Percentiles rank a stretch among this genome's conserved stretches.
Conservation (phyloP, 2,797 vertebrate species). For the Rousettus madagascariensis region DNA sequence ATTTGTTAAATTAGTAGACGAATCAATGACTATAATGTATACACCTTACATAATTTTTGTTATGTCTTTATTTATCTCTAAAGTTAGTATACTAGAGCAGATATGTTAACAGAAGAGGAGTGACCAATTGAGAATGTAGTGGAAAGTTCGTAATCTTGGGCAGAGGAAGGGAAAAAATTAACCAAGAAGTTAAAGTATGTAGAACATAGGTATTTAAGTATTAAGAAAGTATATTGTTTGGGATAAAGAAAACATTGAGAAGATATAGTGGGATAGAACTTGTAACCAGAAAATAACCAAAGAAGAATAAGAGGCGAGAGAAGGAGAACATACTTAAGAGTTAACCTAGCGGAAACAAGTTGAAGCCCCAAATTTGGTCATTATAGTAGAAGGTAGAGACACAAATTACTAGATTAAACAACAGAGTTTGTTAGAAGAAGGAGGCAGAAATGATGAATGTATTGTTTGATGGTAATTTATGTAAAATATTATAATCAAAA, state of each 20-base stretch:
- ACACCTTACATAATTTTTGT: neutral
- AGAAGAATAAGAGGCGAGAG: slow-evolving; percentile 15
- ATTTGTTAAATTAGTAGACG: slow-evolving; percentile 13
- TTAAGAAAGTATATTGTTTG: neutral
- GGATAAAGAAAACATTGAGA: neutral
- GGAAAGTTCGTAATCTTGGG: neutral
- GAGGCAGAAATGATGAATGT: neutral
- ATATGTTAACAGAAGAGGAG: neutral
- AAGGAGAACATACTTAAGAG: neutral
- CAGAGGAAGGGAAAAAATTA: neutral
- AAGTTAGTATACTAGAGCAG: neutral
- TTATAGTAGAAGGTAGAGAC: neutral
- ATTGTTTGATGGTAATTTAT: neutral
- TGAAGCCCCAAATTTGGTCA: neutral
- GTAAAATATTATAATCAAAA: neutral
- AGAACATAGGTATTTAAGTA: neutral
- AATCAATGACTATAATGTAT: slow-evolving; percentile 11
- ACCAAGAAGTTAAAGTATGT: neutral
- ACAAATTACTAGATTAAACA: neutral
- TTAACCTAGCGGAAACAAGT: slow-evolving; percentile 1
- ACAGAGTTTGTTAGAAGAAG: neutral
- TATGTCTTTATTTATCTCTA: neutral
- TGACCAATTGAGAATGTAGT: neutral
- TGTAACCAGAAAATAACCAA: slow-evolving; percentile 4
- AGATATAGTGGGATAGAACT: neutral